Percentiles rank a stretch among this genome's conserved stretches.
These are phyloP conservation scores for Nomia melanderi DNA, from an alignment of 1,140 invertebrate species.

Conservation along the genomic window DNA sequence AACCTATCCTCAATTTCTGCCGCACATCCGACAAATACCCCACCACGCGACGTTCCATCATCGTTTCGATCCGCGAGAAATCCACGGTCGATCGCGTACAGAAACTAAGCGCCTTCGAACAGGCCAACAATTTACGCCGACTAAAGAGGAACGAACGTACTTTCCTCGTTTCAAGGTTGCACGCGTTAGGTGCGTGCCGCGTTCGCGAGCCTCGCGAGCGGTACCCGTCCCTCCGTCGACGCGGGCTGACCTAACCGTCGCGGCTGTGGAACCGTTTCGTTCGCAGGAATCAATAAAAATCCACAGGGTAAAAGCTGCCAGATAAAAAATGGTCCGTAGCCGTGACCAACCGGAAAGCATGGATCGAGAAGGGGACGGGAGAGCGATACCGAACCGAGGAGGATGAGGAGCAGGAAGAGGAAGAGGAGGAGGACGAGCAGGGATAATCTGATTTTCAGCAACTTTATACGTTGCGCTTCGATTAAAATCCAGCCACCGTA, in stretches of 20 bases:
- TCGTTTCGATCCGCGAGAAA: not conserved
- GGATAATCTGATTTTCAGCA: conserved; percentile 80
- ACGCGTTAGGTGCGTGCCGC: too few species aligned
- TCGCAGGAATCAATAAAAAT: conserved; percentile 68
- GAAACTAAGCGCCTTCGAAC: not conserved
- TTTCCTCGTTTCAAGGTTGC: too few species aligned
- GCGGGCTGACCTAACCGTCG: not conserved
- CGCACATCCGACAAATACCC: too few species aligned
- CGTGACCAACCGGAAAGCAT: conserved; percentile 43
- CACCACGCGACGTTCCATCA: conserved; percentile 19
- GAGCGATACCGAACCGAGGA: conserved; percentile 35
- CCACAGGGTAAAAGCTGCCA: conserved; percentile 54
- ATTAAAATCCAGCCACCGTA: conserved; percentile 79
- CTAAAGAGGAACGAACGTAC: not conserved
- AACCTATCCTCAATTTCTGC: too few species aligned
- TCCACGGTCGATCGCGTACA: not conserved
- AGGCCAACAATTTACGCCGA: not conserved
- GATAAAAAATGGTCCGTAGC: conserved; percentile 56
- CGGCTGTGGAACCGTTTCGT: conserved; percentile 33
- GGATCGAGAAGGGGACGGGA: conserved; percentile 22
- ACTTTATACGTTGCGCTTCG: conserved; percentile 79
- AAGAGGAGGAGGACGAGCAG: conserved; percentile 59
- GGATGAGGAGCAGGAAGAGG: conserved; percentile 27
- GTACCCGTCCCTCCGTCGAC: too few species aligned
- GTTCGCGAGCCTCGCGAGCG: too few species aligned